A percentile compares a stretch with the other conserved stretches of the same genome.
phyloP scores from a whole-genome alignment of 2,888 invertebrate genomes.

The Stramonita haemastoma region DNA sequence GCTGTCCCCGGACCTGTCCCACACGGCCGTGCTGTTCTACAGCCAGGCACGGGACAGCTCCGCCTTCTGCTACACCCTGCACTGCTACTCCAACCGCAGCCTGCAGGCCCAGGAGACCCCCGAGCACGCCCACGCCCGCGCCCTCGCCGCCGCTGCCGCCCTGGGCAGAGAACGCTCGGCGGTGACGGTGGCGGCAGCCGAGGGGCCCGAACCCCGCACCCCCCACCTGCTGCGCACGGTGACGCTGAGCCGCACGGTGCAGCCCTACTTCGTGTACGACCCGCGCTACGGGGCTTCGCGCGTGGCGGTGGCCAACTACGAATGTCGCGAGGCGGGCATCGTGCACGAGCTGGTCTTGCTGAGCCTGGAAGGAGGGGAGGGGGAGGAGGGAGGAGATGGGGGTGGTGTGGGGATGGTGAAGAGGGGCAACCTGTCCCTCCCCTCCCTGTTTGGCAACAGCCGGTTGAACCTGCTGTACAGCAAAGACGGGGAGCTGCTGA shows the following conservation, averaged over 20 bases:
- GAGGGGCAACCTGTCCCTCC: conserved; percentile 51
- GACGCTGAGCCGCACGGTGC: conserved; percentile 52
- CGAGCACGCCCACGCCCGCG: neutral
- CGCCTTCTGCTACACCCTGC: conserved; percentile 52
- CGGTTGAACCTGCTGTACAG: conserved; percentile 53
- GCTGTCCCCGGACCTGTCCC: conserved; percentile 52
- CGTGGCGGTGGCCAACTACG: conserved; percentile 52
- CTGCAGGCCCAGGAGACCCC: neutral
- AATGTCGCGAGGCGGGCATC: conserved; percentile 42
- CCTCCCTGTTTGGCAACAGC: conserved; percentile 51
- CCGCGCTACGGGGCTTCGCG: conserved; percentile 52
- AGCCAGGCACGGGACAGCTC: conserved; percentile 31
- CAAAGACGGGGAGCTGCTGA: conserved; percentile 50
- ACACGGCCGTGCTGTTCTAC: conserved; percentile 51
- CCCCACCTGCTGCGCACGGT: conserved; percentile 43
- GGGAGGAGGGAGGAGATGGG: neutral
- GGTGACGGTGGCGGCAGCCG: too few relatives aligned
- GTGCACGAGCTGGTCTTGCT: conserved; percentile 51
- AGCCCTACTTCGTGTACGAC: conserved; percentile 56
- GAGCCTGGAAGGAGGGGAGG: conserved; percentile 35
- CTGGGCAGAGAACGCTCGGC: neutral
- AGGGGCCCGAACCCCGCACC: neutral
- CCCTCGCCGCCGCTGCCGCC: neutral
- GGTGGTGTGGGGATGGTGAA: conserved; percentile 36
- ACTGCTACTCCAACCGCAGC: conserved; percentile 48